Evolutionary conservation across 2,797 vertebrate genomes (phyloP).

Genomic region (Lagocephalus sceleratus): DNA sequence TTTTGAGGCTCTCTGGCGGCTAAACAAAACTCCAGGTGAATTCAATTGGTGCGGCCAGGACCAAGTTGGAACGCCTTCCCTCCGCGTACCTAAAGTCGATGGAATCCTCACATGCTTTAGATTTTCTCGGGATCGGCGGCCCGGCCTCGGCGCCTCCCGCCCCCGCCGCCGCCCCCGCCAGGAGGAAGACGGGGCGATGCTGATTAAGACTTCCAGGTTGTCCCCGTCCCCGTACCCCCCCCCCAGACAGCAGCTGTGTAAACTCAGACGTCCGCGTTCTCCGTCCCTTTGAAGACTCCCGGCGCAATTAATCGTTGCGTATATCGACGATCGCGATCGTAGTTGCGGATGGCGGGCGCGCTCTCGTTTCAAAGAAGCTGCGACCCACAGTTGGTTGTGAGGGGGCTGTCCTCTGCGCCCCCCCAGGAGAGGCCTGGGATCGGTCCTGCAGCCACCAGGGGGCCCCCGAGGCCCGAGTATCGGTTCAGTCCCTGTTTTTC

Average conservation of each 20-base stretch:
- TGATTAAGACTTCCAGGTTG: conserved; percentile 52
- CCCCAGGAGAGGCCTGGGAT: no score
- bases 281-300: conserved; percentile 44
- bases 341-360: no score
- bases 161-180: background rate
- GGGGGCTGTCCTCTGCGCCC: no score
- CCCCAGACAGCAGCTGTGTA: conserved; percentile 53
- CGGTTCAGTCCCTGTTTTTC: conserved; percentile 29
- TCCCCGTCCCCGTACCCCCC: conserved; percentile 24
- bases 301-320: no score
- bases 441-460: no score
- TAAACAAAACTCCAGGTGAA: conserved; percentile 33
- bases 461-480: conserved; percentile 10
- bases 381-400: no score
- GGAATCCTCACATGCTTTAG: conserved; percentile 28
- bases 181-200: conserved; percentile 57
- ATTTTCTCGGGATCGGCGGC: background rate
- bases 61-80: background rate
- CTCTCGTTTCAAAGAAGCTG: no score
- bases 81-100: background rate
- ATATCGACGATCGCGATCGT: no score
- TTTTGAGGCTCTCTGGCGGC: conserved; percentile 18
- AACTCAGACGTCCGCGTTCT: conserved; percentile 47
- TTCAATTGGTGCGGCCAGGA: conserved; percentile 29
- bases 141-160: conserved; percentile 12